A percentile compares a stretch with the other conserved stretches of the same genome.
Evolutionary conservation across 2,113 vertebrate genomes (phyloP).

Genomic region (Tachuris rubrigastra): DNA sequence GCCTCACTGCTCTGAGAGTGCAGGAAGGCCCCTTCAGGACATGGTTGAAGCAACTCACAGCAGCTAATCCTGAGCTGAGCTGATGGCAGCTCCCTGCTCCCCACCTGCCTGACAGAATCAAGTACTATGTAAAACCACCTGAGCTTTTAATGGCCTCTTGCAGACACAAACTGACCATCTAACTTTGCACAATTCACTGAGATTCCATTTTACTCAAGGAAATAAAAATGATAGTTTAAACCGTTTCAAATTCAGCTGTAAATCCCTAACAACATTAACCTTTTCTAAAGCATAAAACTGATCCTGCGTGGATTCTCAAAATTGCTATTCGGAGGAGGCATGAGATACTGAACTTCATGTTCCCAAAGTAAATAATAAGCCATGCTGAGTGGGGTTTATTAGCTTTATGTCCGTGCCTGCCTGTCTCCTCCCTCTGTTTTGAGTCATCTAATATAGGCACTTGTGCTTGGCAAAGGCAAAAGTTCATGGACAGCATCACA

Average conservation of each 20-base stretch:
- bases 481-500: not conserved
- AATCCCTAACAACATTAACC: conserved; percentile 48
- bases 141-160: conserved; percentile 11
- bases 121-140: not conserved
- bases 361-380: not conserved
- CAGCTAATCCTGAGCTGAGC: not conserved
- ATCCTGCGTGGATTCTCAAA: conserved; percentile 12
- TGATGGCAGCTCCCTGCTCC: not conserved
- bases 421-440: not conserved
- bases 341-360: not conserved
- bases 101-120: not conserved
- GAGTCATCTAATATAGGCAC: not conserved
- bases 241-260: conserved; percentile 23
- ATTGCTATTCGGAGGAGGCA: not conserved
- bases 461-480: not conserved
- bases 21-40: not conserved
- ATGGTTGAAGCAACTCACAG: not conserved
- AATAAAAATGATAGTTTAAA: conserved; percentile 59
- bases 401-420: not conserved
- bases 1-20: not conserved
- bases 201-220: conserved; percentile 14
- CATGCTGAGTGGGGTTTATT: not conserved
- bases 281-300: conserved; percentile 40
- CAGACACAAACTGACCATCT: conserved; percentile 25
- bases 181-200: not conserved